Conservation (phyloP, 2,888 invertebrate genomes). For the Leucophenga maculata region DNA sequence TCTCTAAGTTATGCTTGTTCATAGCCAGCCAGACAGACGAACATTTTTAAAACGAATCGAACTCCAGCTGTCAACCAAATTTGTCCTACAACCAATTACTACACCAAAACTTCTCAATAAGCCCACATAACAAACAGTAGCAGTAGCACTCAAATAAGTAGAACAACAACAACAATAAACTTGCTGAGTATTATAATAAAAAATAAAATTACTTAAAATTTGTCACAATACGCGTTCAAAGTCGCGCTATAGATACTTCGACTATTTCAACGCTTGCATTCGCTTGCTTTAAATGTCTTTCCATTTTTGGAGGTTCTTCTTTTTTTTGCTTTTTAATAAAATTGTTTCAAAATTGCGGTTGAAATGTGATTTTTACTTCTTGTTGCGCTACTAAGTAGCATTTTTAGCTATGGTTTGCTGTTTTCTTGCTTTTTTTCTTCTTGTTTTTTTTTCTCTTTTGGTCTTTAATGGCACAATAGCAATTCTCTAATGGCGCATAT, state of each 20-base stretch:
- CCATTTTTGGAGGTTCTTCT: conserved; percentile 11
- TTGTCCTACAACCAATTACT: neutral
- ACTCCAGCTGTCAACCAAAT: too few species aligned
- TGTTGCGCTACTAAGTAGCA: neutral
- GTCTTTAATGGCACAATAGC: conserved; percentile 52
- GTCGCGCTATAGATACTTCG: neutral
- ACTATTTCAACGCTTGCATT: conserved; percentile 30
- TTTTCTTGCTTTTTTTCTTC: conserved; percentile 7
- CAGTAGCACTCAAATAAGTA: conserved; percentile 20
- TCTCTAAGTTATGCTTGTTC: too few species aligned
- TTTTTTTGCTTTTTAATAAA: conserved; percentile 56
- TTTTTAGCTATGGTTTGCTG: conserved; percentile 5
- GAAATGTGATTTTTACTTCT: conserved; percentile 22
- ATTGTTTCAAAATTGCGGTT: conserved; percentile 62
- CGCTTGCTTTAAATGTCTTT: neutral
- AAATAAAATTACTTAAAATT: conserved; percentile 67
- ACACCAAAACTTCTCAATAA: conserved; percentile 40
- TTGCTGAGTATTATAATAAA: conserved; percentile 49
- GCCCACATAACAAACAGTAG: conserved; percentile 20
- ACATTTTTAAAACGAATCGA: too few species aligned
- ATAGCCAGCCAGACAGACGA: too few species aligned
- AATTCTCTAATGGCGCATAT: conserved; percentile 64
- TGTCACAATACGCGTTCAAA: conserved; percentile 58
- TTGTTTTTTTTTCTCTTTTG: conserved; percentile 8
- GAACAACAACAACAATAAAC: conserved; percentile 50